phyloP scores from a whole-genome alignment of 2,113 vertebrate genomes.

The Pachycephala philippinensis region DNA sequence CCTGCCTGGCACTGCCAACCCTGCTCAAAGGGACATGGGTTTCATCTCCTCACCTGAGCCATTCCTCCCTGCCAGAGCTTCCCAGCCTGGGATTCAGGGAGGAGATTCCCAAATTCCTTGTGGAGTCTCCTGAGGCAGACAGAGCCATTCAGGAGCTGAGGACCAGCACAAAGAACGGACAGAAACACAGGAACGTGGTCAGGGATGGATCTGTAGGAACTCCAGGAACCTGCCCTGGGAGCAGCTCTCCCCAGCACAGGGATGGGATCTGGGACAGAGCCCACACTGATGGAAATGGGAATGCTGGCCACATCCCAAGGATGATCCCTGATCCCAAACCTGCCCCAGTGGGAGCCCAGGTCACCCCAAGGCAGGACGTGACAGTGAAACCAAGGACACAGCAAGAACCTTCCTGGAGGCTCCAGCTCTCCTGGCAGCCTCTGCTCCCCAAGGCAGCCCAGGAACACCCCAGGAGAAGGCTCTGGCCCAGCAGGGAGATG shows the following conservation, averaged over 20 bases:
- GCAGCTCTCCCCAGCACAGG: not conserved
- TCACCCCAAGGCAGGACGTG: not conserved
- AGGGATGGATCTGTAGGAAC: not conserved
- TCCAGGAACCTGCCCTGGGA: fast-evolving
- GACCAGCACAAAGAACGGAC: not conserved
- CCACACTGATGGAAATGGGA: fast-evolving
- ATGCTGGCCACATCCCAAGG: fast-evolving
- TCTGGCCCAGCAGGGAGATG: not conserved
- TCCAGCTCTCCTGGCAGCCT: not conserved
- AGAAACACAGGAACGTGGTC: fast-evolving
- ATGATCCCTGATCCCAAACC: not conserved
- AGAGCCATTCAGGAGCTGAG: not conserved
- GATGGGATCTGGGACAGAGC: not conserved
- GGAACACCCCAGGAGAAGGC: not conserved
- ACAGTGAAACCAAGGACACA: fast-evolving
- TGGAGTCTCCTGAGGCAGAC: not conserved
- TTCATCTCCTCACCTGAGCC: not conserved
- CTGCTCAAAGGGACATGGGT: not conserved
- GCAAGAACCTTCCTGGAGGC: not conserved
- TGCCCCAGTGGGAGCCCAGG: not conserved
- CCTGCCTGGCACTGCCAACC: not conserved
- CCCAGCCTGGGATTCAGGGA: not conserved
- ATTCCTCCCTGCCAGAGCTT: not conserved
- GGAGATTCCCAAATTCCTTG: not conserved
- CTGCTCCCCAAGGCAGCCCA: no score